Base-by-base conservation (phyloP, 30 jellyfish, hydroid and myxozoan genomes). In the Aurelia coerulea region DNA sequence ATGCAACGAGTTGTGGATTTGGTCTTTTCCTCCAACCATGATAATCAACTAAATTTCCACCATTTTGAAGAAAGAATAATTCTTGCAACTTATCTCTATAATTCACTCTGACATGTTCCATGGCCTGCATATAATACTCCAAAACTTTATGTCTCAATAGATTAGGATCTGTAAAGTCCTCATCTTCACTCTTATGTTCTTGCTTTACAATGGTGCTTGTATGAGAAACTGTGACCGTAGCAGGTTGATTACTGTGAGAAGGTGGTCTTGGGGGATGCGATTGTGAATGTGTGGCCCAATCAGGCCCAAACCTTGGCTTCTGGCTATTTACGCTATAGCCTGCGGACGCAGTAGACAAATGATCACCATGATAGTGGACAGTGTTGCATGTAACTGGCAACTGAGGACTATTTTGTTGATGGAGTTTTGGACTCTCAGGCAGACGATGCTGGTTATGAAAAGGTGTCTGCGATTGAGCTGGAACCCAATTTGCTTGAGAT, bases 21-120 rank as follows among this genome's bases (percentile, higher is more conserved):
- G 96, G 99, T 10, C 99, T 77, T 59, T 79, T 76, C 67, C 95
- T 86, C 98, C 99, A 95, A 6, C 97, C 97, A 16, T 91, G 98
- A 76, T 90, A 95, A 76, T 95, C 99, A 32, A 95, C 99, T 94
- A 95, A 80, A 63, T 95, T 91, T n/a, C 99, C 99, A 10, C 99
- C 98, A 90, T 96, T 95, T 71, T 90, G 99, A 68, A 95, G 83
- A 78, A 95, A 95, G 75, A 90, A 95, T 60, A 95, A 86, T 62
- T 95, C 98, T 76, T 89, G 97, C 29, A 94, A 70, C 81, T 77
- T 84, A 46, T 94, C 99, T 34, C 97, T 84, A 69, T 88, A 94
- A 35, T 88, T 85, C 19, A 86, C 86, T 81, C 94, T 94, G 10
- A 88, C 67, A 49, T 58, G 85, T 65, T 94, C 99, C 90, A 94